Evolutionary conservation across 2,113 vertebrate genomes (phyloP), one percentile per base, ranked within the genome.

Genomic region (Atractosteus spatula): DNA sequence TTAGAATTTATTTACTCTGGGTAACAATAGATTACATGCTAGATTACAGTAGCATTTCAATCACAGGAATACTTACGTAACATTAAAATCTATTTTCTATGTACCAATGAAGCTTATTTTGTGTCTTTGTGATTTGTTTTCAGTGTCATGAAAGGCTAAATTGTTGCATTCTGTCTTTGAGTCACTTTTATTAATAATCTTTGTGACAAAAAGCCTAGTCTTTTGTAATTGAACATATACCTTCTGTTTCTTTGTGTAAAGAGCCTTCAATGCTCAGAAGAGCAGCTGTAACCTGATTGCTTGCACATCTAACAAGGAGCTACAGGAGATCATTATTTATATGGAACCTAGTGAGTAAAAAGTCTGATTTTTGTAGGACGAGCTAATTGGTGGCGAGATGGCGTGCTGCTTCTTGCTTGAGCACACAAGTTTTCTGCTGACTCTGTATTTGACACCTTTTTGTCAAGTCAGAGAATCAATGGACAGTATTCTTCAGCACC

Each of bases 401-500:
- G 51, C 54, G 16, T 71, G 29, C 59, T n/a, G 29, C 45, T 61
- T 4, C 41, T 70, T 41, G 10, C 6, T 29, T 62, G 17, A 55
- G 17, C 17, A 55, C 57, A 51, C 59, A 51, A 7, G 76, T 83
- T 74, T 81, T 79, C 72, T 78, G 74, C 80, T 73, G 79, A 81
- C 79, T 68, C 41, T 72, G 75, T 78, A 79, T 81, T 84, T 89
- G 80, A 81, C 87, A 47, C 68, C 67, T 61, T 69, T 72, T 71
- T 72, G 86, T 79, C 81, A 88, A 83, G 74, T 85, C 85, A 84
- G 85, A 87, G 83, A 85, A 78, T 85, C 86, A 87, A 87, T 84
- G 81, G 81, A 80, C 80, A 81, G 69, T 74, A 80, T 87, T 91
- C 87, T 83, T 79, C 65, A 72, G 76, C 55, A 44, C n/a, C 44